Conservation (phyloP, 2,113 vertebrate genomes). For the Eptatretus burgeri region DNA sequence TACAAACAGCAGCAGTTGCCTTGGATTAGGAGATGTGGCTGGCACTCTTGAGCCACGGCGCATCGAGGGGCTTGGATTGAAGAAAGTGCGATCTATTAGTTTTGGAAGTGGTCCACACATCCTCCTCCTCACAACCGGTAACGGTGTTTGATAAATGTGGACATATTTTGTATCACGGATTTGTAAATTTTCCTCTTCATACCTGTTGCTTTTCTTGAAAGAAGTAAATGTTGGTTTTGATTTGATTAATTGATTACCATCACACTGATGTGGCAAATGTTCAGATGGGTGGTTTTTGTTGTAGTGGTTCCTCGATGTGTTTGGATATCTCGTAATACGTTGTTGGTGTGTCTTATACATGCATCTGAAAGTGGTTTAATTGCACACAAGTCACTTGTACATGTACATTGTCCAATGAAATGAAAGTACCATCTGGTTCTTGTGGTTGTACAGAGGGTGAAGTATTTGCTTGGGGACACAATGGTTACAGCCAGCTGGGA, state of each 20-base stretch:
- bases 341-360: not conserved
- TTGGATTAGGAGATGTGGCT: conserved; percentile 75
- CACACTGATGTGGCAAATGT: too few relatives aligned
- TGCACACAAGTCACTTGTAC: not conserved
- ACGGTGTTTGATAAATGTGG: conserved; percentile 1
- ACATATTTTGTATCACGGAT: not conserved
- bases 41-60: conserved; percentile 70
- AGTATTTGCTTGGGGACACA: conserved; percentile 82
- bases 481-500: conserved; percentile 78
- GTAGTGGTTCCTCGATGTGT: not conserved
- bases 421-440: not conserved
- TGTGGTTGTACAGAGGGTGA: conserved; percentile 35
- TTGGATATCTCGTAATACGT: not conserved
- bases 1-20: conserved; percentile 71
- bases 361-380: not conserved
- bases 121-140: conserved; percentile 64
- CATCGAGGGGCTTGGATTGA: conserved; percentile 53
- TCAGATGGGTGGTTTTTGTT: not conserved
- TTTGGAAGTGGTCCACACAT: conserved; percentile 81
- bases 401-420: not conserved
- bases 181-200: too few relatives aligned
- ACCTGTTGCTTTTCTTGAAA: too few relatives aligned
- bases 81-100: conserved; percentile 60
- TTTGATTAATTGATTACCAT: too few relatives aligned
- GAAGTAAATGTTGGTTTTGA: too few relatives aligned